phyloP scores from a whole-genome alignment of 2,888 invertebrate species.

The Scaptomyza caliginosa region DNA sequence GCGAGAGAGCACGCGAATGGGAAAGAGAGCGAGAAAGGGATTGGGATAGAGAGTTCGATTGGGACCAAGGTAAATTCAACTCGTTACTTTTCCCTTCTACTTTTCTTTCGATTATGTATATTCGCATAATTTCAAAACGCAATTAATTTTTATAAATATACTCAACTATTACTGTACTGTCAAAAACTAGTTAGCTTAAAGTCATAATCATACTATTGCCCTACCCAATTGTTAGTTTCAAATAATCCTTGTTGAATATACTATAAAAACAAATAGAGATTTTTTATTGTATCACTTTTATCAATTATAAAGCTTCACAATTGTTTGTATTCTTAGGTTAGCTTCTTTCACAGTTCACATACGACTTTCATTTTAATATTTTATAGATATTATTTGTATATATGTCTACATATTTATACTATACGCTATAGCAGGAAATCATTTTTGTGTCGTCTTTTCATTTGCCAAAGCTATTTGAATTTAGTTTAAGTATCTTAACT shows the following conservation, averaged over 20 bases:
- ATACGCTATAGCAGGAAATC: no score
- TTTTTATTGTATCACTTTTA: conserved; percentile 23
- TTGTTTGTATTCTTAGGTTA: conserved; percentile 19
- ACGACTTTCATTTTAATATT: neutral
- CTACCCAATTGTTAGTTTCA: neutral
- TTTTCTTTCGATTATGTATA: conserved; percentile 42
- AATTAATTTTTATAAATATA: conserved; percentile 24
- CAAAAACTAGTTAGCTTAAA: conserved; percentile 13
- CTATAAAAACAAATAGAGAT: conserved; percentile 25
- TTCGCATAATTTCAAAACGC: conserved; percentile 36
- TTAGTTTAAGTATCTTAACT: conserved; percentile 29
- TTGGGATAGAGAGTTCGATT: conserved; percentile 84
- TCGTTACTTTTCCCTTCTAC: conserved; percentile 27
- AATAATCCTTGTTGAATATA: conserved; percentile 18
- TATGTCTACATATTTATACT: neutral
- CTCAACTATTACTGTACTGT: conserved; percentile 3
- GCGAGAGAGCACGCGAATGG: conserved; percentile 83
- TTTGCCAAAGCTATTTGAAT: neutral
- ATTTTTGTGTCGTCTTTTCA: neutral
- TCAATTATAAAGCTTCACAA: conserved; percentile 16
- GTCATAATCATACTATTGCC: conserved; percentile 14
- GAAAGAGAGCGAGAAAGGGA: conserved; percentile 84
- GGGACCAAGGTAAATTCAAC: conserved; percentile 83
- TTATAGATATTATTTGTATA: neutral
- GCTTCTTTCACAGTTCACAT: conserved; percentile 23